phyloP scores from a whole-genome alignment of 1,140 invertebrate species.

The Oppia nitens region DNA sequence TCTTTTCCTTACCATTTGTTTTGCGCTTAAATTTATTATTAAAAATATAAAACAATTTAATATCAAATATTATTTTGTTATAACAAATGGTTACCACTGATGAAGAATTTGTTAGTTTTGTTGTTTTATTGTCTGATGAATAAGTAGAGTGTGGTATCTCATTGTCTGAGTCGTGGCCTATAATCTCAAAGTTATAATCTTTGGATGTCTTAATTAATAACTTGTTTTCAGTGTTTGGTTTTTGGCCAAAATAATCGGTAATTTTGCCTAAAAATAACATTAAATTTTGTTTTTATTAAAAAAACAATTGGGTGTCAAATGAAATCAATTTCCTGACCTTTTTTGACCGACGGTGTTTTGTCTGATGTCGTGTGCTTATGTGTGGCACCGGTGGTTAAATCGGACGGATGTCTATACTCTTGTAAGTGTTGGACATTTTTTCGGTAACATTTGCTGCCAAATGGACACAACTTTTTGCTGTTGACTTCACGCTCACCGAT shows the following conservation, averaged over 20 bases:
- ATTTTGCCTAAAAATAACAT: neutral
- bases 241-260: neutral
- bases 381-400: neutral
- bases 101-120: neutral
- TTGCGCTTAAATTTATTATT: neutral
- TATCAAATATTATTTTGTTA: neutral
- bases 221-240: neutral
- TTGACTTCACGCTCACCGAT: constrained; percentile 1
- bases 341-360: neutral
- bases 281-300: no score
- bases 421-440: constrained; percentile 18
- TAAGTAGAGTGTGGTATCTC: neutral
- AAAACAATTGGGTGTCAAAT: neutral
- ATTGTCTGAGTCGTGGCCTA: neutral
- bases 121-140: neutral
- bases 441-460: constrained; percentile 17
- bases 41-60: neutral
- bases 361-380: neutral
- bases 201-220: neutral
- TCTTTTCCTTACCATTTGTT: neutral
- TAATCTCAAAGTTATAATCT: neutral
- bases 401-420: constrained; percentile 15
- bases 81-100: no score
- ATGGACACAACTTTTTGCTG: constrained; percentile 16
- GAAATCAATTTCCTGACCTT: neutral